Evolutionary conservation across 1,140 invertebrate genomes (phyloP), one percentile per base, ranked within the genome.

Genomic region (Orius laevigatus): DNA sequence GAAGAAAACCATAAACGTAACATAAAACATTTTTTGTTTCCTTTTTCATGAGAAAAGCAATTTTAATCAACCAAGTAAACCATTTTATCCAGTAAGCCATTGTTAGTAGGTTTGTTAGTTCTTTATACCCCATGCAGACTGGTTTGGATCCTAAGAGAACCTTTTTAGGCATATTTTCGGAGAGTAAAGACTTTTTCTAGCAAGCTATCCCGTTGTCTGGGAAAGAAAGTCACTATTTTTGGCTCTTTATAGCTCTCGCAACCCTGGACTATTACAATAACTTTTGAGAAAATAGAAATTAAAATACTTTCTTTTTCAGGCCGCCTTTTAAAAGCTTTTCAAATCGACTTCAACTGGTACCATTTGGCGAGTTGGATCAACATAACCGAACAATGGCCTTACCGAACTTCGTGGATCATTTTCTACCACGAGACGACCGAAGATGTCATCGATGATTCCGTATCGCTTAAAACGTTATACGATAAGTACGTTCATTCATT

Each of bases 321-420:
- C 48, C 80, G 94, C 38, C 71, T 98, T 50, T 67, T 98, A 52
- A 91, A 97, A 73, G 89, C 94, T 58, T 97, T 97, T 72, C 90
- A 95, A 67, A 90, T 98, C 53, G 94, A 98, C 62, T 98, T 98
- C 66, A 95, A 92, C 65, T 98, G 94, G 94, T 91, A 95, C 66
- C 83, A 92, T 55, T 69, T 97, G 53, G 88, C 90, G 44, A 88
- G 85, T 45, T 98, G 93, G 93, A 85, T 97, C 41, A 98, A 98
- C 64, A 81, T 98, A 31, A 95, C 92, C 0, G 95, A 98, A 64
- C 94, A 98, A 64, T 98, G 94, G 94, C 93, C 94, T 0, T 91
- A 93, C 63, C 71, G 92, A 48, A 89, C 91, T 9, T 95, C 91
- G 11, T 98, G 93, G 91, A 84, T 98, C 53, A 94, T 96, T 48